Base-by-base conservation (phyloP, 35 echinoderm and acorn worm genomes). In the Lytechinus pictus region DNA sequence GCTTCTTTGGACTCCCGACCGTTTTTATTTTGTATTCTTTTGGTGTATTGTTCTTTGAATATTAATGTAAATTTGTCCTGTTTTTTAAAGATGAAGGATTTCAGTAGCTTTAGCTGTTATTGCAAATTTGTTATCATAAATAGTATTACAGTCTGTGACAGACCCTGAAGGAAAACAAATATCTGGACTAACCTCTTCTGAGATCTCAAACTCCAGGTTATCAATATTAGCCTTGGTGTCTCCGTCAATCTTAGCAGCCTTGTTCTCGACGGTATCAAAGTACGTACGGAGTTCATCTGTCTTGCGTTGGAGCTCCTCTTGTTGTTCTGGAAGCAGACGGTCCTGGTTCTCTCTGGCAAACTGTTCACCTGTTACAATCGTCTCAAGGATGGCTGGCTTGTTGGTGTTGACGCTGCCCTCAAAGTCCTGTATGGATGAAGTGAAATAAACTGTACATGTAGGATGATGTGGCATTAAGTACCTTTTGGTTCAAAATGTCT, bases 271-370 rank as follows among this genome's bases (percentile, higher is more conserved):
- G 54, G 95, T 88, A 86, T 99, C 98, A 95, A 99, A 97, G 95
- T 97, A 99, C 54, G 86, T 92, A 61, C 97, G 86, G 27, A 99
- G 94, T 27, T 99, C 98, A 91, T 97, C 97, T 1, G 97, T 99
- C 98, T 98, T 97, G 55, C 94, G 96, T 95, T 99, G 97, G 86
- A 99, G 90, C 89, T 98, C 97, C 14, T 97, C 98, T 21, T 71
- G 58, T 57, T 99, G 97, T 27, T 99, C 98, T 33, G 96, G 92
- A 4, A 94, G 94, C 2, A 99, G 98, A 19, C 94, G 88, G 88
- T 96, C 95, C 19, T 94, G 87, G 95, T 99, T 99, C 54, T 99
- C 98, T 27, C 96, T 95, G 13, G 96, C 95, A 94, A 99, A 99
- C 92, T 99, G 97, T 79, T 99, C 98, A 8, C 95, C 96, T 87